These are phyloP conservation scores for Clavelina lepadiformis DNA, from an alignment of 23 tunicate species.

Conservation along the genomic window DNA sequence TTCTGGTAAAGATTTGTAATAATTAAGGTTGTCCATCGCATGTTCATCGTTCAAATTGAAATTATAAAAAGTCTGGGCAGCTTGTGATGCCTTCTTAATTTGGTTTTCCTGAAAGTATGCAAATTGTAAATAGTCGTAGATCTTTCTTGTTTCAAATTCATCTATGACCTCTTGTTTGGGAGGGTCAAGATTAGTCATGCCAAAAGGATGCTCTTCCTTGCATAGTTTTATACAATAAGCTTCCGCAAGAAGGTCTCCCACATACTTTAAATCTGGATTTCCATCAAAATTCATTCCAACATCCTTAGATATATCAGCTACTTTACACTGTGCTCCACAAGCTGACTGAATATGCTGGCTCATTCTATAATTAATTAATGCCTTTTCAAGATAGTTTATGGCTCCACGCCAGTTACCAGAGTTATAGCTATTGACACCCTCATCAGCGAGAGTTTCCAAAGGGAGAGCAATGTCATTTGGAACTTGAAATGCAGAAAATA, in stretches of 20 bases:
- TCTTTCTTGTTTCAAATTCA: constrained; percentile 44
- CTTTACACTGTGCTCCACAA: constrained; percentile 24
- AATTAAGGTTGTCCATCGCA: constrained; percentile 39
- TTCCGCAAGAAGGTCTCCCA: constrained; percentile 64
- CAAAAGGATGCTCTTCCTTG: constrained; percentile 78
- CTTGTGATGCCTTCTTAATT: constrained; percentile 52
- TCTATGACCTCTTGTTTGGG: constrained; percentile 25
- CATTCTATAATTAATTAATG: constrained; percentile 54
- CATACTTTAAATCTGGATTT: constrained; percentile 20
- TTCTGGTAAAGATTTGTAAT: constrained; percentile 23
- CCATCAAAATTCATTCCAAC: constrained; percentile 29
- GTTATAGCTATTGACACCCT: constrained; percentile 12
- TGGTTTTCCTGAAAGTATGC: constrained; percentile 50
- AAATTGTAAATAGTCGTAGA: constrained; percentile 65
- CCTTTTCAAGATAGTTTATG: constrained; percentile 44
- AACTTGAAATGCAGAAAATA: no score
- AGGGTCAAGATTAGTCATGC: constrained; percentile 1
- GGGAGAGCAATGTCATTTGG: constrained; percentile 22
- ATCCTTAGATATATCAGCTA: constrained; percentile 31
- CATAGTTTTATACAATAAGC: constrained; percentile 66
- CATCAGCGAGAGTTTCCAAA: constrained; percentile 7
- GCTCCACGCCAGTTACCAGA: constrained; percentile 20
- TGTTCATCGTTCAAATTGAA: constrained; percentile 44
- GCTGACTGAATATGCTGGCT: constrained; percentile 1
- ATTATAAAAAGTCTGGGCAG: constrained; percentile 58